Evolutionary conservation across 2,888 invertebrate species (phyloP).

Genomic region (Mimumesa dahlbomi): DNA sequence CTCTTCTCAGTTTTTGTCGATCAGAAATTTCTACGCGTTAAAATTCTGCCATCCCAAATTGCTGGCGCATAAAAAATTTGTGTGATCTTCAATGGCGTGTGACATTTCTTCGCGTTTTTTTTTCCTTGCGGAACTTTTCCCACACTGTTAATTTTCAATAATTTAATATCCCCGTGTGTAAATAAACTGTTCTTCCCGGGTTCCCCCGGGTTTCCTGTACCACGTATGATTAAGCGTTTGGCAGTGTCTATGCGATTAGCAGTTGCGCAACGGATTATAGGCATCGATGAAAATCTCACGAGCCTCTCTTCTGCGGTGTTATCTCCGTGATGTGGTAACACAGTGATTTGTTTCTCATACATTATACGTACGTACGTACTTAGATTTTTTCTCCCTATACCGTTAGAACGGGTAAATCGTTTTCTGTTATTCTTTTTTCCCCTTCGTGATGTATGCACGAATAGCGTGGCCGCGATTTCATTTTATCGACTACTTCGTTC

Average conservation of each 20-base stretch:
- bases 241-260: neutral
- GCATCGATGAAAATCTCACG: conserved; percentile 16
- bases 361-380: neutral
- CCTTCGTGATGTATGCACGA: neutral
- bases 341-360: neutral
- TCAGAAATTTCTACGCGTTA: too few species aligned
- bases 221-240: neutral
- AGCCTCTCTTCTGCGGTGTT: neutral
- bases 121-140: too few species aligned
- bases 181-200: too few species aligned
- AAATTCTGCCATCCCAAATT: too few species aligned
- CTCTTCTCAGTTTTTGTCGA: too few species aligned
- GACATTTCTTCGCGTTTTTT: too few species aligned
- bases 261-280: conserved; percentile 4
- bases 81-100: too few species aligned
- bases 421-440: neutral
- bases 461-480: neutral
- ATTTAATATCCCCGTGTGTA: too few species aligned
- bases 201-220: neutral
- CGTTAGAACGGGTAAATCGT: conserved; percentile 3
- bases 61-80: too few species aligned
- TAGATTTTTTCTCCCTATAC: neutral
- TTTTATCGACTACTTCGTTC: conserved; percentile 13
- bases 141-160: too few species aligned
- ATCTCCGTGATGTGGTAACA: conserved; percentile 15